Evolutionary conservation across 2,888 invertebrate genomes (phyloP).

Genomic region (Orchesellides sinensis): DNA sequence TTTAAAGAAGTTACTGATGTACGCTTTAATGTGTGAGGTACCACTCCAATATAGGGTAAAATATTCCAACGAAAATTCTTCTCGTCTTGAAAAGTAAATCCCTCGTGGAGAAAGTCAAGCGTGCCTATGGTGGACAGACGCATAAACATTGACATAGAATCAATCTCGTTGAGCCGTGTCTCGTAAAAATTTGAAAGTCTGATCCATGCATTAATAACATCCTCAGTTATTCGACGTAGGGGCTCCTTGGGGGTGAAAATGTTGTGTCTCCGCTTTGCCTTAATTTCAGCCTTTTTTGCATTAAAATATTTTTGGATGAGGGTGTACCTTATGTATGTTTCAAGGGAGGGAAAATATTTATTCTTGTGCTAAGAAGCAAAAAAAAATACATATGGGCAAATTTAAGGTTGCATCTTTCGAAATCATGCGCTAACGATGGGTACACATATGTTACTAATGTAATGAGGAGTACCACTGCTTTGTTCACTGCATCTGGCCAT

Average conservation of each 20-base stretch:
- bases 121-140: conserved; percentile 46
- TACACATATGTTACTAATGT: background rate
- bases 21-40: conserved; percentile 64
- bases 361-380: conserved; percentile 18
- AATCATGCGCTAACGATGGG: background rate
- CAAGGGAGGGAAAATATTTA: conserved; percentile 49
- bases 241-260: conserved; percentile 6
- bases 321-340: conserved; percentile 30
- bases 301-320: conserved; percentile 38
- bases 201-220: conserved; percentile 70
- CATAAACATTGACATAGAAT: conserved; percentile 61
- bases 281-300: conserved; percentile 12
- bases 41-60: conserved; percentile 49
- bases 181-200: conserved; percentile 68
- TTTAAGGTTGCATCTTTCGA: background rate
- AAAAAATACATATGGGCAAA: background rate
- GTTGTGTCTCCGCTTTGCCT: conserved; percentile 39
- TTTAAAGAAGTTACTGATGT: conserved; percentile 23
- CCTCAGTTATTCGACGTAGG: conserved; percentile 32
- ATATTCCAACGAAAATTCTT: conserved; percentile 45
- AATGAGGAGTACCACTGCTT: conserved; percentile 34
- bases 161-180: conserved; percentile 59
- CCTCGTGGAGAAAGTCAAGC: conserved; percentile 70
- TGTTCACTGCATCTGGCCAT: conserved; percentile 67
- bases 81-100: conserved; percentile 49